These are phyloP conservation scores for Myrmecobius fasciatus DNA, from an alignment of 2,113 vertebrate genomes.

Conservation along the genomic window DNA sequence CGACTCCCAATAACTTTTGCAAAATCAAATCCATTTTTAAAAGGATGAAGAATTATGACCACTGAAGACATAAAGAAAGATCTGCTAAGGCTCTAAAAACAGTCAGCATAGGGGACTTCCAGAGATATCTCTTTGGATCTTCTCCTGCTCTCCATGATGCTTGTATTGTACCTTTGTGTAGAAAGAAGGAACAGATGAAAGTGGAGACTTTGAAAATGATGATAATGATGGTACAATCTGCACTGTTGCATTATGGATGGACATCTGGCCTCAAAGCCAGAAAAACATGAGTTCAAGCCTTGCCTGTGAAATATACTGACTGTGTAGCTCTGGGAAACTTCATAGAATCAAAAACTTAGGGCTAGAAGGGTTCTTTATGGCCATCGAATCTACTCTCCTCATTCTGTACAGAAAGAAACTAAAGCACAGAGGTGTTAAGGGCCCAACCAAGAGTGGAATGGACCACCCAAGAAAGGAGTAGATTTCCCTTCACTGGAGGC, in stretches of 20 bases:
- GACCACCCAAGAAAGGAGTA: neutral
- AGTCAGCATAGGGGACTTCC: neutral
- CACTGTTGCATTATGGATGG: neutral
- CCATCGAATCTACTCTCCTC: neutral
- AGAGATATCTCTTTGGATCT: neutral
- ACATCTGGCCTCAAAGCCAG: neutral
- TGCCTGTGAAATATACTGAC: neutral
- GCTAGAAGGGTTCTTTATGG: neutral
- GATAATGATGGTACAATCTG: neutral
- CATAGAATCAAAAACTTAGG: neutral
- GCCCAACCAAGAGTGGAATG: neutral
- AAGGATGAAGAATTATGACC: neutral
- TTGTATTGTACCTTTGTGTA: too few relatives aligned
- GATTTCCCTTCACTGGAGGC: neutral
- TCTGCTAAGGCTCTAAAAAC: neutral
- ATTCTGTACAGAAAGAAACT: neutral
- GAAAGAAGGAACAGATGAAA: neutral
- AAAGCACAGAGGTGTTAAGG: neutral
- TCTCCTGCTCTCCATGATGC: neutral
- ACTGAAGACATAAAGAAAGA: neutral
- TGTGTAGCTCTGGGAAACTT: neutral
- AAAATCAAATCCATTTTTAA: neutral
- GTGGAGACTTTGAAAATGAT: too few relatives aligned
- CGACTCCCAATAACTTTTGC: neutral
- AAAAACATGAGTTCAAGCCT: neutral